These are phyloP conservation scores for Hippocampus zosterae DNA, from an alignment of 2,113 vertebrate genomes.

Conservation along the genomic window DNA sequence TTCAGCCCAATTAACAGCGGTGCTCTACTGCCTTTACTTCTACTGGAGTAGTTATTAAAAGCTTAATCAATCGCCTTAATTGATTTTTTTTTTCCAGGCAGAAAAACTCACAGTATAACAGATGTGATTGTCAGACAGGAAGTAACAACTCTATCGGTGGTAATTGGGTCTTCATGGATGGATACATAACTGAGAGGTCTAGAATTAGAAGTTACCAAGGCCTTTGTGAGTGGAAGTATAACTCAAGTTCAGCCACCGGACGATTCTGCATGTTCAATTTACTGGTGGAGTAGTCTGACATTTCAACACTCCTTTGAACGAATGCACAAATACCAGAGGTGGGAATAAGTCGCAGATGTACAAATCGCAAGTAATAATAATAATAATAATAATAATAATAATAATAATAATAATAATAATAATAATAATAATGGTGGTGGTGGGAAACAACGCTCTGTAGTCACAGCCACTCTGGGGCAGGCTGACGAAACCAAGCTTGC, in stretches of 20 bases:
- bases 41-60: conserved; percentile 76
- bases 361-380: no score
- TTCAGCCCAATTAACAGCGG: conserved; percentile 70
- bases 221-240: conserved; percentile 59
- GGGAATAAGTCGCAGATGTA: no score
- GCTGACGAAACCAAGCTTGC: no score
- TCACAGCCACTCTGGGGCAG: no score
- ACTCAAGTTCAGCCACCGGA: conserved; percentile 54
- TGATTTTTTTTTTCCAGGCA: conserved; percentile 73
- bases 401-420: no score
- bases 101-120: conserved; percentile 74
- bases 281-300: conserved; percentile 31
- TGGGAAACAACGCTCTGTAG: no score
- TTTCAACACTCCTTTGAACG: conserved; percentile 39
- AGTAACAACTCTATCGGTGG: conserved; percentile 70
- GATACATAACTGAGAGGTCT: conserved; percentile 68
- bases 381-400: no score
- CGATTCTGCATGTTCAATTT: conserved; percentile 48
- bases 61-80: conserved; percentile 80
- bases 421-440: no score
- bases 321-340: conserved; percentile 30
- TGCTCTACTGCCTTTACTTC: conserved; percentile 61
- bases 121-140: conserved; percentile 76
- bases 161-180: conserved; percentile 78
- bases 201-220: conserved; percentile 53